Percentiles rank a stretch among this genome's conserved stretches.
phyloP scores from a whole-genome alignment of 2,113 vertebrate species.

The Corydoras sp. region DNA sequence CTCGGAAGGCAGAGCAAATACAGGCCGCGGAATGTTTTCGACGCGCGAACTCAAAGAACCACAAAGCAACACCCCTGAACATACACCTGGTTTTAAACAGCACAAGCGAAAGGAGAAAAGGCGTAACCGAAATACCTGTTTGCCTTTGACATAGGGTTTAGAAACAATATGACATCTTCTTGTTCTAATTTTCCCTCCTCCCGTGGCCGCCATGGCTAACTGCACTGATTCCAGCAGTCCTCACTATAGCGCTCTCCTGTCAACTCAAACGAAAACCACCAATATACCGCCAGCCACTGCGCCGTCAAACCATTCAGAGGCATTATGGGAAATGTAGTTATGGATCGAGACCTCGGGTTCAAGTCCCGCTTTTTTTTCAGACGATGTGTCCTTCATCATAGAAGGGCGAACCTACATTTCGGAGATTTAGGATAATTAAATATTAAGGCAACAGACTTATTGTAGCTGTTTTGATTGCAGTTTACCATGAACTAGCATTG shows the following conservation, averaged over 20 bases:
- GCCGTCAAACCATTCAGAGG: conserved; percentile 40
- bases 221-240: conserved; percentile 56
- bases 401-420: too few species aligned
- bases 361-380: too few species aligned
- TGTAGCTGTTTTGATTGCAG: too few species aligned
- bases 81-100: not conserved
- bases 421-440: too few species aligned
- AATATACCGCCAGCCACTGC: conserved; percentile 50
- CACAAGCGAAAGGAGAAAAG: not conserved
- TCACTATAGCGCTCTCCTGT: conserved; percentile 59
- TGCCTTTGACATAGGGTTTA: conserved; percentile 76
- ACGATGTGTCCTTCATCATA: too few species aligned
- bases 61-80: conserved; percentile 2
- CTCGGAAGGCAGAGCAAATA: conserved; percentile 44
- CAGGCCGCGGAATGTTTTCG: conserved; percentile 63
- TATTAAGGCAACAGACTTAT: too few species aligned
- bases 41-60: conserved; percentile 56
- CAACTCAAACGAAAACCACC: conserved; percentile 39
- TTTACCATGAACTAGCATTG: too few species aligned
- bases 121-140: conserved; percentile 66
- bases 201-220: conserved; percentile 72
- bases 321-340: conserved; percentile 62
- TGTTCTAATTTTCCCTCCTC: conserved; percentile 83
- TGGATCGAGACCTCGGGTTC: too few species aligned
- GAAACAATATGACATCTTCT: conserved; percentile 75